Percentiles rank a stretch among this genome's conserved stretches.
Conservation (phyloP, 2,113 vertebrate species). For the Epinephelus lanceolatus region DNA sequence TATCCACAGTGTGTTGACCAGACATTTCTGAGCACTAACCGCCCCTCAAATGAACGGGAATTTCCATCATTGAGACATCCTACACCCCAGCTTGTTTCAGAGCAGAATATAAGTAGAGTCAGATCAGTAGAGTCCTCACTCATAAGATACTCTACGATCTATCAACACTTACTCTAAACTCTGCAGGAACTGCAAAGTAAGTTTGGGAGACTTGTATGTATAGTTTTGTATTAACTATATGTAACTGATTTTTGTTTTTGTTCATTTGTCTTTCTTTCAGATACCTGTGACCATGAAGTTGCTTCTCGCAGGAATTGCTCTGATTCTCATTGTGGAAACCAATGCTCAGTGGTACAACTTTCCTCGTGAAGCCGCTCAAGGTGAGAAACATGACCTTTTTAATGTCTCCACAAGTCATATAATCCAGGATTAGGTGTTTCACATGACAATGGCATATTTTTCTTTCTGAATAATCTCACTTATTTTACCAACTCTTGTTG, state of each 20-base stretch:
- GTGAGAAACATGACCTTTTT: slow-evolving; percentile 26
- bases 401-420: background rate
- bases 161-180: background rate
- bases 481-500: background rate
- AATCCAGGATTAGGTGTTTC: background rate
- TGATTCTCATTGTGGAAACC: slow-evolving; percentile 45
- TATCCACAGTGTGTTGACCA: background rate
- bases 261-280: background rate
- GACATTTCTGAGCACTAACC: background rate
- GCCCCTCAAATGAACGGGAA: background rate
- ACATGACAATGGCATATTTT: background rate
- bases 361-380: slow-evolving; percentile 29
- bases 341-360: slow-evolving; percentile 63
- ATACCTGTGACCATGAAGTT: slow-evolving; percentile 69
- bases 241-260: background rate
- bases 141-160: background rate
- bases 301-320: slow-evolving; percentile 48
- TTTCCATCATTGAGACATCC: background rate
- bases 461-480: background rate
- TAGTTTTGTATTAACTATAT: background rate
- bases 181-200: background rate
- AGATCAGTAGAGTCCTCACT: background rate
- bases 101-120: slow-evolving; percentile 19
- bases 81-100: background rate
- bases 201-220: background rate